These are phyloP conservation scores for human (Homo sapiens) DNA, from an alignment of 2,113 vertebrate genomes.

Conservation along the genomic window GRCh38 chr4:34949501-34950000, in stretches of 20 bases:
- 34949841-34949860: rapidly evolving
- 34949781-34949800: background rate
- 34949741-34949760: background rate
- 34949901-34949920: background rate
- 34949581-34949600: background rate
- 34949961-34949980: background rate
- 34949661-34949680: background rate
- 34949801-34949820: background rate
- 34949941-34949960: background rate
- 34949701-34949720: background rate
- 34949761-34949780: background rate
- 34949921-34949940: background rate
- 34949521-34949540: background rate
- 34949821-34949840: background rate
- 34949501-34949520: background rate
- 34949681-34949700: background rate
- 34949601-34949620: background rate
- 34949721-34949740: background rate
- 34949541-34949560: background rate
- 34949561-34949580: background rate
- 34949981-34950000: background rate
- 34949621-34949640: background rate
- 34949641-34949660: background rate
- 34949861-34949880: background rate
- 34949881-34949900: background rate